Evolutionary conservation across 2,113 vertebrate species (phyloP).

Genomic region (Neotoma lepida): DNA sequence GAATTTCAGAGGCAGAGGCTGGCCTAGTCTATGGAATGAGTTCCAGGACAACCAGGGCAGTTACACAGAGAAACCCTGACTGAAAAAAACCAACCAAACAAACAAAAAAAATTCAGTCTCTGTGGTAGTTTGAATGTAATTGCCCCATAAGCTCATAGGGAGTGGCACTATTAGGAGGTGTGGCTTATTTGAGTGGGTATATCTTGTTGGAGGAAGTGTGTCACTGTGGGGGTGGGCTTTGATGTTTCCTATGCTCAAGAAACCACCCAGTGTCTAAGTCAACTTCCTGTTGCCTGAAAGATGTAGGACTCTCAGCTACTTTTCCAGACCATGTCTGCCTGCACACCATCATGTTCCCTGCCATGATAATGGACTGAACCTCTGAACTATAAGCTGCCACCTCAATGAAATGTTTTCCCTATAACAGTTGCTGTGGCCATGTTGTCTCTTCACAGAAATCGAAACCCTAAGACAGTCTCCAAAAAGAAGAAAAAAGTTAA

Average conservation of each 20-base stretch:
- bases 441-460: background rate
- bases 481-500: background rate
- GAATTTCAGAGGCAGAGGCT: background rate
- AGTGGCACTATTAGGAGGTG: background rate
- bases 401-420: background rate
- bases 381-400: background rate
- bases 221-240: background rate
- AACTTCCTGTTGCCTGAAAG: background rate
- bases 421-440: background rate
- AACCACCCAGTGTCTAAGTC: background rate
- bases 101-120: background rate
- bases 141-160: background rate
- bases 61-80: background rate
- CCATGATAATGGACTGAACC: too few species aligned
- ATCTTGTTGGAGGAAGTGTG: background rate
- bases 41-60: background rate
- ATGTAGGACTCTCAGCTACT: background rate
- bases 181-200: background rate
- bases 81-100: background rate
- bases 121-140: background rate
- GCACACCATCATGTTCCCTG: background rate
- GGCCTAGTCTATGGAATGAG: background rate
- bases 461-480: background rate
- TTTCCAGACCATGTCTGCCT: background rate
- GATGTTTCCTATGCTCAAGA: background rate